phyloP scores from a whole-genome alignment of 2,797 vertebrate genomes.

The Varecia variegata region DNA sequence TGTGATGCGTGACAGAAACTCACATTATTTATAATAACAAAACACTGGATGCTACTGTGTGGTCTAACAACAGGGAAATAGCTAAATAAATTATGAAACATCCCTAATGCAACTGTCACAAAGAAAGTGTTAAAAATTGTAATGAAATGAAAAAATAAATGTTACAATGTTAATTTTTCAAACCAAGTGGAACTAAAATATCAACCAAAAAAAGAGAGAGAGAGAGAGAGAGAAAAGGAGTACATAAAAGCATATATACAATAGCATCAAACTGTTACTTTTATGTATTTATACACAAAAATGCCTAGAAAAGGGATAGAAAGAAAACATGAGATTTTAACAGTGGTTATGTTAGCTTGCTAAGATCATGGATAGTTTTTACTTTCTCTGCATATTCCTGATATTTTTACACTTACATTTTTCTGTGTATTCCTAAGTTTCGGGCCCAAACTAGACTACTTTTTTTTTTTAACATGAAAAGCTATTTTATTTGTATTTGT shows the following conservation, averaged over 20 bases:
- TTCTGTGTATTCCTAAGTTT: background rate
- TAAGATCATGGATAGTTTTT: background rate
- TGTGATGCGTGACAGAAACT: background rate
- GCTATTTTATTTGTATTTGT: background rate
- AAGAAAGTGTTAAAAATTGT: background rate
- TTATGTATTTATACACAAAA: background rate
- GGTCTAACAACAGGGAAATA: background rate
- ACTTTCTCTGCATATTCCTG: background rate
- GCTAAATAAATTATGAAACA: background rate
- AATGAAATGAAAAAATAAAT: background rate
- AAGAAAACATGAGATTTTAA: background rate
- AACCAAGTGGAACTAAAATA: background rate
- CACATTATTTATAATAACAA: background rate
- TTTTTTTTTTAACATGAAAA: background rate
- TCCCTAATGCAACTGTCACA: background rate
- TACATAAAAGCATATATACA: background rate
- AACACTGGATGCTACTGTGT: background rate
- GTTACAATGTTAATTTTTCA: background rate
- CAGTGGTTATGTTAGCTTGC: background rate
- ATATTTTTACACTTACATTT: background rate
- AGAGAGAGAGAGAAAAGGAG: background rate
- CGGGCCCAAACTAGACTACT: background rate
- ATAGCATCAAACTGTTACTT: background rate
- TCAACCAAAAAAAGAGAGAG: too few species aligned
- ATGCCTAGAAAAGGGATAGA: background rate